Conservation (phyloP, 2,797 vertebrate genomes). For the Zalophus californianus region DNA sequence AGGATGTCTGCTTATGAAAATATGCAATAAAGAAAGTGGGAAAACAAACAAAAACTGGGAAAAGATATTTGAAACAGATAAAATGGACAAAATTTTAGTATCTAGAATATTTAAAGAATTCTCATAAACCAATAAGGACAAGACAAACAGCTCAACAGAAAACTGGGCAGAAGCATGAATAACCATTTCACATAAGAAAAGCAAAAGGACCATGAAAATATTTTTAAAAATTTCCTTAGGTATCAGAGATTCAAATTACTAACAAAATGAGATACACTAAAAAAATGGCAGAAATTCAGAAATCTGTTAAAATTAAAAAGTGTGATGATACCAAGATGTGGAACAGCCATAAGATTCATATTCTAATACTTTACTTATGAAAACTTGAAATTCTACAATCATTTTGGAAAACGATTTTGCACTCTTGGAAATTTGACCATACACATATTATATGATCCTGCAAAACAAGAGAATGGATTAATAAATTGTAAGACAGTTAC, state of each 20-base stretch:
- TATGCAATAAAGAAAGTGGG: background rate
- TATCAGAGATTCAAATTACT: background rate
- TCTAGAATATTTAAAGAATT: conserved; percentile 2
- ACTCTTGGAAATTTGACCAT: background rate
- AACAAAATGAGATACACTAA: background rate
- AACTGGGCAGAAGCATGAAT: background rate
- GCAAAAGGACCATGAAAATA: background rate
- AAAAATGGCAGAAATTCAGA: background rate
- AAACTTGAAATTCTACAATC: background rate
- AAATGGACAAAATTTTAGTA: background rate
- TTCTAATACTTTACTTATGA: background rate
- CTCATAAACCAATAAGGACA: conserved; percentile 36
- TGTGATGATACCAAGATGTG: background rate
- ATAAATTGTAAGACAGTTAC: background rate
- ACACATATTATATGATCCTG: background rate
- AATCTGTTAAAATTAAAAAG: conserved; percentile 3
- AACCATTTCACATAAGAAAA: background rate
- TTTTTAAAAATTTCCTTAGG: background rate
- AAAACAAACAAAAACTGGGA: background rate
- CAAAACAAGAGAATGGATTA: background rate
- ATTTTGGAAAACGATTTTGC: background rate
- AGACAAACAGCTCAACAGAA: background rate
- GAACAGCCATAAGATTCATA: background rate
- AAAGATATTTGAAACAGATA: background rate
- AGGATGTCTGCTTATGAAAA: background rate